These are phyloP conservation scores for Zoanthus solanderi DNA, from an alignment of 92 coral and sea anemone species.

Conservation along the genomic window DNA sequence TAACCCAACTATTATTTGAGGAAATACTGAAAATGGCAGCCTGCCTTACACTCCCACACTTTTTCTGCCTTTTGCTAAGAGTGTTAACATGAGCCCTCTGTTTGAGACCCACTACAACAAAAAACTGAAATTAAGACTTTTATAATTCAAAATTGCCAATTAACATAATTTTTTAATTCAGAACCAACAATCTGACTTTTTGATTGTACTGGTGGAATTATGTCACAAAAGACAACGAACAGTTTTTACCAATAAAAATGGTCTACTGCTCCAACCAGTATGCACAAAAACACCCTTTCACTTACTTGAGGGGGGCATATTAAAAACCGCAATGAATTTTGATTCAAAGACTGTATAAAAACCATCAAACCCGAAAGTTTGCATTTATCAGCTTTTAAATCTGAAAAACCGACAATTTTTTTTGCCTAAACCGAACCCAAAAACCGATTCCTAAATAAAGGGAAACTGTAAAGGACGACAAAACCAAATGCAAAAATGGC, in stretches of 20 bases:
- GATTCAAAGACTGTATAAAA: not conserved
- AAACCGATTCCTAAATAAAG: not conserved
- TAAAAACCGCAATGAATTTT: not conserved
- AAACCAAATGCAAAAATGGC: too few relatives aligned
- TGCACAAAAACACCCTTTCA: not conserved
- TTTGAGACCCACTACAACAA: slow-evolving; percentile 3
- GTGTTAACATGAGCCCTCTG: not conserved
- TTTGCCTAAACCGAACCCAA: not conserved
- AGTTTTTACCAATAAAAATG: not conserved
- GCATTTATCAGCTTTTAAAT: not conserved
- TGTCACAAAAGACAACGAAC: slow-evolving; percentile 1
- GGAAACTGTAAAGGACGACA: not conserved
- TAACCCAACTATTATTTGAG: slow-evolving; percentile 5
- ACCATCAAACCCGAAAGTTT: not conserved
- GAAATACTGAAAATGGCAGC: not conserved
- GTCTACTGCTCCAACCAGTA: slow-evolving; percentile 10
- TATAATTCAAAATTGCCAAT: not conserved
- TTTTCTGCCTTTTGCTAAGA: slow-evolving; percentile 4
- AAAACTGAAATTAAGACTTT: not conserved
- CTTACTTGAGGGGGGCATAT: slow-evolving; percentile 3
- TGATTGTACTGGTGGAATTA: slow-evolving; percentile 2
- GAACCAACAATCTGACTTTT: too few relatives aligned
- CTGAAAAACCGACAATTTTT: not conserved
- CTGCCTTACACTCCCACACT: slow-evolving; percentile 7
- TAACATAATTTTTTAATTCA: too few relatives aligned